Percentiles rank a stretch among this genome's conserved stretches.
These are phyloP conservation scores for Tinea pellionella DNA, from an alignment of 2,888 invertebrate species.

Conservation along the genomic window DNA sequence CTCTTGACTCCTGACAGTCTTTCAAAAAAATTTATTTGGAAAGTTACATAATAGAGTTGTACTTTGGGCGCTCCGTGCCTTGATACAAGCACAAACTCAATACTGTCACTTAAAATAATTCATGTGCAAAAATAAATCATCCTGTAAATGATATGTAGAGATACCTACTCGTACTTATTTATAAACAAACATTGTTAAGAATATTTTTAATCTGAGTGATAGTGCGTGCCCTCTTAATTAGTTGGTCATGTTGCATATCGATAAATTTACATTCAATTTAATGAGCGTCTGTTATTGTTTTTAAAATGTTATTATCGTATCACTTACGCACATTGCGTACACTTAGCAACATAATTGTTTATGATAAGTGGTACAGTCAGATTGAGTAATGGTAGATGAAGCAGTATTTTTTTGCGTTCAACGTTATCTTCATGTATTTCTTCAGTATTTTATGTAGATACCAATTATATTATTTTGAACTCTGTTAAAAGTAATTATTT, in stretches of 20 bases:
- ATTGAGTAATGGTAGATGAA: background rate
- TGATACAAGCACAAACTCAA: too few species aligned
- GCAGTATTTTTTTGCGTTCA: background rate
- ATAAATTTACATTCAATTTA: constrained; percentile 5
- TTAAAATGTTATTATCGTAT: background rate
- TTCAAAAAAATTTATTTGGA: too few species aligned
- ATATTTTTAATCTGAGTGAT: constrained; percentile 1
- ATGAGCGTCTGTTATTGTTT: background rate
- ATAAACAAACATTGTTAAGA: background rate
- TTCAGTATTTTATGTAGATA: background rate
- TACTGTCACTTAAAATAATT: too few species aligned
- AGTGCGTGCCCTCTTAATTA: background rate
- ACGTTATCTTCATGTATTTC: background rate
- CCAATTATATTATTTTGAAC: background rate
- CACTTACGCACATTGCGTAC: constrained; percentile 5
- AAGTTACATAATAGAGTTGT: too few species aligned
- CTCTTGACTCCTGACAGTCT: too few species aligned
- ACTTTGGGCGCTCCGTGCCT: too few species aligned
- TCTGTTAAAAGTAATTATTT: background rate
- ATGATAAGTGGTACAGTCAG: background rate
- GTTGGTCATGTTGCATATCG: background rate
- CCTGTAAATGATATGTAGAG: background rate
- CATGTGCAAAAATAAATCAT: background rate
- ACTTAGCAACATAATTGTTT: background rate
- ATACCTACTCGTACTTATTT: too few species aligned